A percentile compares a stretch with the other conserved stretches of the same genome.
phyloP scores from a whole-genome alignment of 2,888 invertebrate genomes.

The Hedychridium roseum region DNA sequence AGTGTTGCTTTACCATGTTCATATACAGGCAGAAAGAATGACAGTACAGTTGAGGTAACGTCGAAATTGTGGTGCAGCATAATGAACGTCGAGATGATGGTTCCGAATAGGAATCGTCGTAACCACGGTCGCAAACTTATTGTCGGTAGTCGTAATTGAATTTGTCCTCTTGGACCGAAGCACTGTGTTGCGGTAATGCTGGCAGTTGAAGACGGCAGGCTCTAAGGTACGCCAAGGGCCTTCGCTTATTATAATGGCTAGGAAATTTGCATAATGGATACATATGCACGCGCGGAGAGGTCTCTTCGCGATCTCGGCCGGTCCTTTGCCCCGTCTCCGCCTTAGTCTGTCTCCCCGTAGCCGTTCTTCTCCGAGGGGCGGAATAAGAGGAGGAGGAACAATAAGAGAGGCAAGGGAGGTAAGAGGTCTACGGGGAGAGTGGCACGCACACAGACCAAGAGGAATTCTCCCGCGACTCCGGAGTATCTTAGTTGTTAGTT shows the following conservation, averaged over 20 bases:
- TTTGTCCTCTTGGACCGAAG: slow-evolving; percentile 54
- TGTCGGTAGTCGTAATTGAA: slow-evolving; percentile 57
- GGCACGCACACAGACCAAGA: too few relatives aligned
- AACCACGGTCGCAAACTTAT: slow-evolving; percentile 51
- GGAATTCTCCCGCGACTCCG: slow-evolving; percentile 47
- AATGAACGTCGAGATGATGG: too few relatives aligned
- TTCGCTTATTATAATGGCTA: slow-evolving; percentile 62
- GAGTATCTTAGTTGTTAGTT: slow-evolving; percentile 61
- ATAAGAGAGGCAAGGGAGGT: slow-evolving; percentile 1
- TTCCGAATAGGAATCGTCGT: too few relatives aligned
- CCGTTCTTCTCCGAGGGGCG: slow-evolving; percentile 3
- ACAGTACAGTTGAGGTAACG: too few relatives aligned
- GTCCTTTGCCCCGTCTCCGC: slow-evolving; percentile 5
- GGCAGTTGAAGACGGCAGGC: slow-evolving; percentile 53
- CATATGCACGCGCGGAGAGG: slow-evolving; percentile 57
- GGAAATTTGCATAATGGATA: slow-evolving; percentile 63
- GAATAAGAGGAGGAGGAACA: slow-evolving; percentile 5
- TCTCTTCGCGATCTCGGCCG: slow-evolving; percentile 43
- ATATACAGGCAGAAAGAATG: too few relatives aligned
- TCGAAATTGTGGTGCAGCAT: too few relatives aligned
- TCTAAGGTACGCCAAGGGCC: slow-evolving; percentile 54
- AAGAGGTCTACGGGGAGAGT: too few relatives aligned
- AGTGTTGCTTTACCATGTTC: too few relatives aligned
- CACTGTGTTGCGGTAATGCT: slow-evolving; percentile 57
- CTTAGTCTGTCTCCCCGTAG: slow-evolving; percentile 14